Evolutionary conservation across 2,113 vertebrate genomes (phyloP), one percentile per base, ranked within the genome.

Genomic region (Antechinus flavipes): DNA sequence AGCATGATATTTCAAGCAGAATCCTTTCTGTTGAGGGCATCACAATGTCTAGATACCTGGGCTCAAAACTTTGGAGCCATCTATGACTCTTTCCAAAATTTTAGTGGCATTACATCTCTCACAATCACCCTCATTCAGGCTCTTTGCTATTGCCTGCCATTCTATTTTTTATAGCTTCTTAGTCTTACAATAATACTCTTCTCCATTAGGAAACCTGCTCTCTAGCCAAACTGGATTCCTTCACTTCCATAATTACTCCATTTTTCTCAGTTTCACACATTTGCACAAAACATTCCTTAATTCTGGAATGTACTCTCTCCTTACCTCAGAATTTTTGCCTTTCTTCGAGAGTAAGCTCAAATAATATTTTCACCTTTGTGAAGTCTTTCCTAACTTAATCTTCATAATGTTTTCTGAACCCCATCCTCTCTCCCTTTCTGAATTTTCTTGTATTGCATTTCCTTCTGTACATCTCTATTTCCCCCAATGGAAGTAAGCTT

Each of bases 1-100:
- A 91, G 97, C 42, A 35, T 47, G 54, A 50, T 27, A 58, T n/a
- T 68, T 94, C 93, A 95, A 94, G 93, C 92, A 91, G 94, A 96
- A 26, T 97, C 19, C n/a, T 22, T 84, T 35, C 35, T 76, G 35
- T 7, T 76, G 68, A 76, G 35, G 5, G 35, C 35, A 76, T 27
- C 1, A 35, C 30, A 7, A 76, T n/a, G 14, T n/a, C 35, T 16
- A 84, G 6, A 23, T n/a, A 42, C n/a, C 7, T 5, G 22, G n/a
- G 35, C 1, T 42, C 68, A 42, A 84, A 84, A 42, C 16, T 42
- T 84, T 42, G 16, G 16, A 84, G n/a, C 14, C 3, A n/a, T 84
- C n/a, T 16, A 42, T 2, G 35, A 76, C 6, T n/a, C 68, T 76
- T 68, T 68, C 56, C 8, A 19, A 23, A 84, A 19, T 84, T 7